Base-by-base conservation (phyloP, 2,888 invertebrate genomes). In the Bibio marci region DNA sequence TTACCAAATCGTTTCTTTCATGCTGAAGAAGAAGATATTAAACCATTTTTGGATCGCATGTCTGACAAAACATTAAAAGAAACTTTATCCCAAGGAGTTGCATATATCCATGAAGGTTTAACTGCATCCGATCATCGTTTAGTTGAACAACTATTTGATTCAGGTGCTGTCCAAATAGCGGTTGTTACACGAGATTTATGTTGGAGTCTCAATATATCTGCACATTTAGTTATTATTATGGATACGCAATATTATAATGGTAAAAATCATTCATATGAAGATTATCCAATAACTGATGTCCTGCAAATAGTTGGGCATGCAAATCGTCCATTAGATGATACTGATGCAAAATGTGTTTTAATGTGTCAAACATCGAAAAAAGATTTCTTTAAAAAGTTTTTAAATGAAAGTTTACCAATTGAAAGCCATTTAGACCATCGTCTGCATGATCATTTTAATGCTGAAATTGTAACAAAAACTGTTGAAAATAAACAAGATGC, bases 401-500 rank as follows among this genome's bases (percentile, higher is more conserved):
- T 98, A 37, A 92, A 90, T 57, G 97, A 98, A 58, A 92, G 95
- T 1, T 61, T 98, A 41, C 97, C 97, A 1, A 80, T 97, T 1
- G 97, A 97, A 69, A 95, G 94, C 46, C 97, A 98, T 62, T 66
- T 99, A 49, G 97, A 99, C 67, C 97, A 97, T 54, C 76, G 91
- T 45, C 71, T 99, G 3, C 97, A 98, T 61, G 98, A 99, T 65
- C 98, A 99, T 63, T 92, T 99, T 61, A 99, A 98, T 65, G 98
- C 98, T 0, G 98, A 99, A 66, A 94, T 99, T 40, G 97, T 99
- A 1, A 98, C 98, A 0, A 97, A 97, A 63, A 98, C 97, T 0
- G 92, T 99, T 50, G 98, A 98, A 65, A 98, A 98, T 66, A 99
- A 99, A 56, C 98, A 99, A 59, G 98, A 99, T 56, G 97, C 97